Evolutionary conservation across 2,113 vertebrate species (phyloP), one percentile per base, ranked within the genome.

Genomic region (Carassius gibelio): DNA sequence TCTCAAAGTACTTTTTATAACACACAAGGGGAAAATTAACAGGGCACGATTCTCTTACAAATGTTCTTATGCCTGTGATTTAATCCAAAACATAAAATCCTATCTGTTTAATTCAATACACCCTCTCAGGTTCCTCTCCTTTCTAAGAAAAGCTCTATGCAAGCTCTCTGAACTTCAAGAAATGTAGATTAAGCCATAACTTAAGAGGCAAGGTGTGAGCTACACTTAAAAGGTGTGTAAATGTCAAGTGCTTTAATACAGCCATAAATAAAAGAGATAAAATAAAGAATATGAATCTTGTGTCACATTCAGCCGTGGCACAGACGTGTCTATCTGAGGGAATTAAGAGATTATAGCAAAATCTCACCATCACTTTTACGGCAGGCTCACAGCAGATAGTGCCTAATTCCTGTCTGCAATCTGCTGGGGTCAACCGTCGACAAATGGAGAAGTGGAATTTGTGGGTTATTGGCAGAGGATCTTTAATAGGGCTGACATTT

Each of bases 341-440:
- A 83, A 86, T 89, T 91, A 90, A 86, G 74, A 87, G 89, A 89
- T 87, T 89, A 88, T 34, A 64, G 34, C 10, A 8, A 83, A 85
- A 88, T 79, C 79, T 81, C 21, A 48, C 76, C 83, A 68, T 64
- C 57, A 69, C 80, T 85, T 87, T 71, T 85, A 71, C 61, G 19
- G 61, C 4, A 21, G n/a, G 26, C 30, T 83, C 69, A 52, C 45
- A 82, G 88, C 82, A 80, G 86, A 89, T 83, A 83, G 78, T 42
- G 50, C 80, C 85, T 87, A 80, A 84, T 55, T 85, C 86, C 72
- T 68, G 84, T 69, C 81, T 72, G 85, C 82, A 81, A 85, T 85
- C 85, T 42, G 61, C 52, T 72, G 19, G 38, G 72, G 83, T 81
- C 76, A 61, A 72, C 21, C 30, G 21, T 72, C 77, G 57, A 83